A percentile compares a stretch with the other conserved stretches of the same genome.
Conservation (phyloP, 1,140 invertebrate species). For the Drosophila parvula region DNA sequence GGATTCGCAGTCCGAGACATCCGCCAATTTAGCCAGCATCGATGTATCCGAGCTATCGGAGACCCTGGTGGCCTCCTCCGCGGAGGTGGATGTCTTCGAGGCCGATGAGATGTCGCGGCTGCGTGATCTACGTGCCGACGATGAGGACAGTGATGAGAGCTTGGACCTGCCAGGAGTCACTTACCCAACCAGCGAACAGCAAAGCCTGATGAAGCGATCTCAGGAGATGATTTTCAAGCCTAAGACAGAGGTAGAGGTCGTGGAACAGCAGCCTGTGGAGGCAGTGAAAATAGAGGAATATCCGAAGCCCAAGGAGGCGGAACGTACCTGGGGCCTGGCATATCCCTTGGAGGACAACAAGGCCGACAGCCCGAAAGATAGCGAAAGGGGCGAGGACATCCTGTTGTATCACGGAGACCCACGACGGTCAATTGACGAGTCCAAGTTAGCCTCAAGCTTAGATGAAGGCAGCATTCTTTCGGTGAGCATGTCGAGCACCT, state of each 20-base stretch:
- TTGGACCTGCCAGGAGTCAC: slow-evolving; percentile 52
- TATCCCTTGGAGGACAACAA: slow-evolving; percentile 71
- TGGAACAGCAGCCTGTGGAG: slow-evolving; percentile 38
- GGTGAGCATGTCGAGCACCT: slow-evolving; percentile 86
- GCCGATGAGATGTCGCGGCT: slow-evolving; percentile 70
- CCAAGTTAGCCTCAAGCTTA: slow-evolving; percentile 85
- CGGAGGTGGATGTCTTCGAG: slow-evolving; percentile 84
- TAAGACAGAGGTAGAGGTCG: slow-evolving; percentile 75
- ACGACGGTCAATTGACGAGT: slow-evolving; percentile 72
- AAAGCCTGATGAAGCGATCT: slow-evolving; percentile 92
- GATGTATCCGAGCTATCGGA: slow-evolving; percentile 95
- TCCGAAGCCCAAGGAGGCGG: slow-evolving; percentile 73
- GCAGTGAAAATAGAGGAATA: slow-evolving; percentile 70
- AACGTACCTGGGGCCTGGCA: slow-evolving; percentile 73
- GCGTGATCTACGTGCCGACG: slow-evolving; percentile 66
- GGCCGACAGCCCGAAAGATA: slow-evolving; percentile 65
- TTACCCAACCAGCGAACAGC: slow-evolving; percentile 83
- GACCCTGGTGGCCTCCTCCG: slow-evolving; percentile 93
- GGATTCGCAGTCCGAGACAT: slow-evolving; percentile 94
- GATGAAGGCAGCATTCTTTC: slow-evolving; percentile 86
- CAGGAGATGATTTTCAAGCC: slow-evolving; percentile 95
- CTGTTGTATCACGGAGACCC: slow-evolving; percentile 71
- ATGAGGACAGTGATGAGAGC: slow-evolving; percentile 79
- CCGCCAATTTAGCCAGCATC: slow-evolving; percentile 93
- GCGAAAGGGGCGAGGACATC: slow-evolving; percentile 71